Evolutionary conservation across 2,797 vertebrate genomes (phyloP).

Genomic region (Cheirogaleus major): DNA sequence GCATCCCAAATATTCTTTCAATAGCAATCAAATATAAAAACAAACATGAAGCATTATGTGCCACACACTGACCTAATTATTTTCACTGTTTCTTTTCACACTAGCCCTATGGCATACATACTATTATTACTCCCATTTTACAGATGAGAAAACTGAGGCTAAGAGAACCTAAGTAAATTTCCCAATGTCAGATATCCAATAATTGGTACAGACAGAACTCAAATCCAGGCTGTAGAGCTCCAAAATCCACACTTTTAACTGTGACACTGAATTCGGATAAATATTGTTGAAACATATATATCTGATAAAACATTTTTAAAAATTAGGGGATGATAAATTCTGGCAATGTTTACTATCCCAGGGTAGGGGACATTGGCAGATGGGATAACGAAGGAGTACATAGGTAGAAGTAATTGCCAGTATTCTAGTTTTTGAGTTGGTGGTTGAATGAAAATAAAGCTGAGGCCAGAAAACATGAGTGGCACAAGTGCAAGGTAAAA

Average conservation of each 20-base stretch:
- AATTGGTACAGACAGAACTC: background rate
- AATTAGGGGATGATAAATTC: background rate
- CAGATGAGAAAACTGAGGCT: background rate
- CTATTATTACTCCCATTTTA: background rate
- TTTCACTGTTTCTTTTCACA: background rate
- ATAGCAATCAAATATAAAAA: constrained; percentile 2
- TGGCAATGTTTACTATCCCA: background rate
- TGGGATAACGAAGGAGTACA: background rate
- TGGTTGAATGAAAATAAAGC: background rate
- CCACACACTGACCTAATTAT: background rate
- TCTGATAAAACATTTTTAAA: background rate
- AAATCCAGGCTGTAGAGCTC: background rate
- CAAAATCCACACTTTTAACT: background rate
- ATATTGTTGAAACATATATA: background rate
- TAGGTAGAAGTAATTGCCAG: background rate
- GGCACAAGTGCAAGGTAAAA: background rate
- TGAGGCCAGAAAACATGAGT: background rate
- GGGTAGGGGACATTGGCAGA: background rate
- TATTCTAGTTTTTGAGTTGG: background rate
- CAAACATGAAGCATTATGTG: background rate
- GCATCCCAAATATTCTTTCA: background rate
- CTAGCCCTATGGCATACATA: background rate
- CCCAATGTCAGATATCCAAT: background rate
- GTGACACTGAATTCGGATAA: background rate
- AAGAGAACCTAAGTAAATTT: background rate